Conservation (phyloP, 2,113 vertebrate species). For the Trematomus loennbergii region DNA sequence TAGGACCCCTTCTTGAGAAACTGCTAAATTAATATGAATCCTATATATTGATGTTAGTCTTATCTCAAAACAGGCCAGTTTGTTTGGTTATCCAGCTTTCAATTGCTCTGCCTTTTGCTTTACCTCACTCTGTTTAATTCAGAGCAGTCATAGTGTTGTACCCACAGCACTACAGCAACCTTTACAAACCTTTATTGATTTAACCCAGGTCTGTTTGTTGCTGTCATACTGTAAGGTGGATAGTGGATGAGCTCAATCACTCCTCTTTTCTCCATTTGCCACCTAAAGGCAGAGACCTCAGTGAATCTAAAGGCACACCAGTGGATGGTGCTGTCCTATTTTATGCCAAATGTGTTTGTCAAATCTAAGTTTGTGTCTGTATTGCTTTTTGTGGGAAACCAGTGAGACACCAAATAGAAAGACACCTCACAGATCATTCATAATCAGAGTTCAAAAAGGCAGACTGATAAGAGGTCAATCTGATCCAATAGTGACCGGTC, state of each 20-base stretch:
- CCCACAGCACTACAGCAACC: conserved; percentile 31
- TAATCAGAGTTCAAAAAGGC: conserved; percentile 10
- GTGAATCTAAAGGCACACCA: not conserved
- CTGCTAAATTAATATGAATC: not conserved
- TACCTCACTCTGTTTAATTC: conserved; percentile 21
- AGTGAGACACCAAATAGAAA: not conserved
- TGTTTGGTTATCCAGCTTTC: not conserved
- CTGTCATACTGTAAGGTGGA: conserved; percentile 42
- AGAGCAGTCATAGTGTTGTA: conserved; percentile 30
- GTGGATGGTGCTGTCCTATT: conserved; percentile 23
- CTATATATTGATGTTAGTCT: not conserved
- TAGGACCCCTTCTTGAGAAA: not conserved
- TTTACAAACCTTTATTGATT: conserved; percentile 64
- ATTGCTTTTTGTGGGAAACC: not conserved
- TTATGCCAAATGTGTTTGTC: not conserved
- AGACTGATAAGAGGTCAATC: not conserved
- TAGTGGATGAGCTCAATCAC: conserved; percentile 59
- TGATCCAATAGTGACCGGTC: conserved; percentile 11
- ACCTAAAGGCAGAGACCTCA: conserved; percentile 19
- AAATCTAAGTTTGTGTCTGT: not conserved
- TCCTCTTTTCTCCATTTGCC: conserved; percentile 38
- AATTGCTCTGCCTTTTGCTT: conserved; percentile 1
- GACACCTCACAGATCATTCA: conserved; percentile 28
- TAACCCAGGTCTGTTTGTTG: conserved; percentile 50
- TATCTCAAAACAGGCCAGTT: not conserved